Conservation (phyloP, 2,797 vertebrate species). For the Chloroceryle amazona region DNA sequence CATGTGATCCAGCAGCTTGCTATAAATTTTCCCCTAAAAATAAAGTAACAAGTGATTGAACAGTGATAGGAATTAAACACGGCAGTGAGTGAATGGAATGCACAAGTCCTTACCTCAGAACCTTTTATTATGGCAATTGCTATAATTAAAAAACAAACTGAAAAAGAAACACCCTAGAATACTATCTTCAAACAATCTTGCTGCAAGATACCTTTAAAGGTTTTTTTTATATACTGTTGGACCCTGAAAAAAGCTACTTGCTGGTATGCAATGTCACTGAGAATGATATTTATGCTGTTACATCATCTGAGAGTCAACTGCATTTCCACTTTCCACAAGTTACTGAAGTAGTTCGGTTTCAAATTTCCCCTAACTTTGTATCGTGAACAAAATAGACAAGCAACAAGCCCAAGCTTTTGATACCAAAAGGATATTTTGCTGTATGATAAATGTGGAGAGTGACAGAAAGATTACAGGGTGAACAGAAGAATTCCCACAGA, state of each 20-base stretch:
- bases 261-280: slow-evolving; percentile 24
- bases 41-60: slow-evolving; percentile 87
- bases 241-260: slow-evolving; percentile 36
- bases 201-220: not conserved
- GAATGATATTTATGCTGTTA: slow-evolving; percentile 62
- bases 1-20: slow-evolving; percentile 86
- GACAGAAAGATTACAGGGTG: not conserved
- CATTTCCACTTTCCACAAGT: slow-evolving; percentile 35
- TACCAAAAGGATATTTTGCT: not conserved
- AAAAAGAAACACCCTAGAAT: slow-evolving; percentile 63
- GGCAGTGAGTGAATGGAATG: slow-evolving; percentile 83
- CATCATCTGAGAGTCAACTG: slow-evolving; percentile 56
- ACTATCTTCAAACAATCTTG: slow-evolving; percentile 58
- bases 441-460: not conserved
- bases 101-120: slow-evolving; percentile 81
- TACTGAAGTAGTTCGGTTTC: slow-evolving; percentile 48
- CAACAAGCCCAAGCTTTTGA: not conserved
- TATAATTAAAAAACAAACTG: slow-evolving; percentile 81
- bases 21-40: slow-evolving; percentile 88
- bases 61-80: slow-evolving; percentile 84
- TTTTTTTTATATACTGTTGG: not conserved
- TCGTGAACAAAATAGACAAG: not conserved
- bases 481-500: not conserved
- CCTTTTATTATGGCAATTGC: slow-evolving; percentile 77
- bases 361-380: slow-evolving; percentile 32